Conservation (phyloP, 2,113 vertebrate species). For the Myodes glareolus region DNA sequence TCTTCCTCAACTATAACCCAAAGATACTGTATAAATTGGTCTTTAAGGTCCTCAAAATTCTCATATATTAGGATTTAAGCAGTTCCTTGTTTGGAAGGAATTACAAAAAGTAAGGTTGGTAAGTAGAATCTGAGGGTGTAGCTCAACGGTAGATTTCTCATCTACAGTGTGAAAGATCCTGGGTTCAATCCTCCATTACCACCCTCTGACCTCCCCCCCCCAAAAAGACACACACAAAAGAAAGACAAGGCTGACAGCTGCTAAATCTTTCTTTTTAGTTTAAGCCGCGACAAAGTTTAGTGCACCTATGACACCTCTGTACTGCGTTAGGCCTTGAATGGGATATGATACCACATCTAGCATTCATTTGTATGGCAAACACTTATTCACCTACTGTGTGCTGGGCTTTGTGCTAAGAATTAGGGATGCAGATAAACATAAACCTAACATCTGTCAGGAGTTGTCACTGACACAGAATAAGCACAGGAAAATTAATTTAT, state of each 20-base stretch:
- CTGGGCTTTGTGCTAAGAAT: background rate
- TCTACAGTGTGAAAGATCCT: background rate
- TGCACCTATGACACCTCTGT: background rate
- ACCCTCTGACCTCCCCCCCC: background rate
- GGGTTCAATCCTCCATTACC: background rate
- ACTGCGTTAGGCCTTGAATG: background rate
- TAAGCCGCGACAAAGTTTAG: background rate
- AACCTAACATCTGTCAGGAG: background rate
- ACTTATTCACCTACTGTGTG: background rate
- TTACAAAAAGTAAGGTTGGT: background rate
- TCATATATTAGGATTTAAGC: background rate
- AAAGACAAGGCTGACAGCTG: background rate
- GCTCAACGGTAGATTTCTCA: background rate
- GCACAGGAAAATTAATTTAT: background rate
- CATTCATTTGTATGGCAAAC: background rate
- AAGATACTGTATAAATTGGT: background rate
- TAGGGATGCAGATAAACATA: background rate
- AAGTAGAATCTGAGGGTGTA: background rate
- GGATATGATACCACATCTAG: background rate
- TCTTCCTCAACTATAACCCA: background rate
- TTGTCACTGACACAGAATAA: background rate
- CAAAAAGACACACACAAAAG: background rate
- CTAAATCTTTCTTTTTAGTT: background rate
- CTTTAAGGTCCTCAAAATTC: background rate
- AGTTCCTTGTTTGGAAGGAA: constrained; percentile 1